Base-by-base conservation (phyloP, 2,888 invertebrate species). In the Rhabditoides inermis region DNA sequence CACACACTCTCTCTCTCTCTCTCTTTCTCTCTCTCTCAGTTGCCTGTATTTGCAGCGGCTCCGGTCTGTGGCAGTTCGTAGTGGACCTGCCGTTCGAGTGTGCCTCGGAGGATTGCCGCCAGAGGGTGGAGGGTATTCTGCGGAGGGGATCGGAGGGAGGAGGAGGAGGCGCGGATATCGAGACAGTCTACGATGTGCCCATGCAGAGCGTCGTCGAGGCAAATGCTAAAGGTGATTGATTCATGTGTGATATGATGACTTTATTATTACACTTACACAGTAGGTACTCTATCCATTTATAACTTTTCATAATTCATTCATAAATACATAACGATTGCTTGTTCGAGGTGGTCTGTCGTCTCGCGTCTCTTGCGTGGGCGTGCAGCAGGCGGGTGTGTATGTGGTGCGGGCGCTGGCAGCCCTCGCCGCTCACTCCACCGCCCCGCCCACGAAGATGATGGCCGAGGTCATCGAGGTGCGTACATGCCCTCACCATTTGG, bases 1-100 rank as follows among this genome's bases (percentile, higher is more conserved):
- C 15, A n/a, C 6, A 39, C 10, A 20, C 12, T 30, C 23, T 20
- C 32, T 32, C 20, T 12, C n/a, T 10, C 22, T 18, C 5, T 26
- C 27, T 20, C 22, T n/a, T 45, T 15, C 7, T 23, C n/a, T 12
- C 22, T 40, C 22, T 10, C 40, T 47, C 25, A 6, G 3, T 28
- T 53, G 22, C 39, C 28, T 26, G 12, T 35, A 15, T 50, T 50
- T 30, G 49, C 23, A 22, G 39, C 44, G 72, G 71, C 35, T 53
- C 65, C 28, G 75, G 71, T 18, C 48, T 76, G 18, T 73, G 72
- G 60, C 76, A 76, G 53, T 76, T 73, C 46, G 58, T 76, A 20
- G 72, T 73, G 4, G 70, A 65, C 30, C 57, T 76, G 25, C 76
- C 76, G 15, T 75, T 62, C 55, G 64, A 55, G 10, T 52, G 55